Conservation (phyloP, 2,888 invertebrate species). For the Pherbina coryleti region DNA sequence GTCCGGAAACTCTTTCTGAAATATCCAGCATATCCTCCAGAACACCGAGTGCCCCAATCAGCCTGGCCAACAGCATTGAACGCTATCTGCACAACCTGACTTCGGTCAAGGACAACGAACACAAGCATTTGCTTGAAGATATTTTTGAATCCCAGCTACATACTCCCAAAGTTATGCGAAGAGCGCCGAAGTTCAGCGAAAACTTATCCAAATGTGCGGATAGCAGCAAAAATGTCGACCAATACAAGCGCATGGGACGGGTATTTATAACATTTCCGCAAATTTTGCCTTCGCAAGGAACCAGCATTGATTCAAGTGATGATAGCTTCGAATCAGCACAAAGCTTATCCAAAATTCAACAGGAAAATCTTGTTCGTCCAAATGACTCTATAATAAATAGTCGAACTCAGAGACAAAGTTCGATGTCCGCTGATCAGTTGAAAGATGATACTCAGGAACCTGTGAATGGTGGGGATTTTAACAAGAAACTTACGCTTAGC, state of each 20-base stretch:
- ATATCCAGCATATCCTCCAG: constrained; percentile 83
- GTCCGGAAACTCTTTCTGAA: constrained; percentile 85
- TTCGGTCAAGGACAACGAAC: constrained; percentile 39
- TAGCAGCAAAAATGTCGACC: constrained; percentile 73
- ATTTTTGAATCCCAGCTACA: constrained; percentile 70
- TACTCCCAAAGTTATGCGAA: constrained; percentile 74
- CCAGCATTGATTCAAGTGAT: constrained; percentile 50
- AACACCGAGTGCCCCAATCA: constrained; percentile 73
- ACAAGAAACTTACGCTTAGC: constrained; percentile 67
- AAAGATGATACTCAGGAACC: constrained; percentile 66
- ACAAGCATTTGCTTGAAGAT: constrained; percentile 62
- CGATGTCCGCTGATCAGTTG: constrained; percentile 73
- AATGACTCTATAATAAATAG: background rate
- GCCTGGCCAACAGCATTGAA: constrained; percentile 67
- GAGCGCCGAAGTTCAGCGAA: constrained; percentile 77
- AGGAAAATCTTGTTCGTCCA: background rate
- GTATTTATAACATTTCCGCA: constrained; percentile 70
- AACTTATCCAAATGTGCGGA: constrained; percentile 77
- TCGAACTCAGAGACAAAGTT: constrained; percentile 59
- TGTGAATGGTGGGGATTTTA: constrained; percentile 49
- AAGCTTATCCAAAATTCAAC: constrained; percentile 53
- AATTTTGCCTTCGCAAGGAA: constrained; percentile 49
- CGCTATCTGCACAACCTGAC: constrained; percentile 63
- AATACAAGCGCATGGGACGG: constrained; percentile 72
- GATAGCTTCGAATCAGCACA: constrained; percentile 64